These are phyloP conservation scores for Syrista parreyssii DNA, from an alignment of 2,888 invertebrate species.

Conservation along the genomic window DNA sequence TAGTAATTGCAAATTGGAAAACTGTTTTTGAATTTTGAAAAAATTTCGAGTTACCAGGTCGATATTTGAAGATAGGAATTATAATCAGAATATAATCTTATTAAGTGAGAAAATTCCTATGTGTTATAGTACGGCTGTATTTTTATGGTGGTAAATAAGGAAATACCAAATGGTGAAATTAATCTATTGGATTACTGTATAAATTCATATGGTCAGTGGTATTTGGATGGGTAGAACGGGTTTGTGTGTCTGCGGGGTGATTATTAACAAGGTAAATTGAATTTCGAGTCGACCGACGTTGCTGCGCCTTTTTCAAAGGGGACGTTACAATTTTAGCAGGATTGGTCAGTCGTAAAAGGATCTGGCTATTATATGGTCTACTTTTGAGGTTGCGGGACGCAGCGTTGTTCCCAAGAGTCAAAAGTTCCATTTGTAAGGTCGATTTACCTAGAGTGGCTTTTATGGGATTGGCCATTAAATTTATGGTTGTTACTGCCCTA, in stretches of 20 bases:
- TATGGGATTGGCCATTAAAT: not conserved
- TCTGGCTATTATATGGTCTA: not conserved
- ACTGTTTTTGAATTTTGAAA: not conserved
- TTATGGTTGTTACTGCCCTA: not conserved
- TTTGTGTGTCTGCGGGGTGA: not conserved
- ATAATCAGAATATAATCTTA: not conserved
- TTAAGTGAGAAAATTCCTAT: not conserved
- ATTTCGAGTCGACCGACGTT: not conserved
- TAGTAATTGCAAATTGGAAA: not conserved
- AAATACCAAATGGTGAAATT: not conserved
- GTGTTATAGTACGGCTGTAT: not conserved
- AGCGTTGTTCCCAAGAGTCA: not conserved
- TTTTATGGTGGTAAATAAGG: not conserved
- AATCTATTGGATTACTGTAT: not conserved
- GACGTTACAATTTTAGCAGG: not conserved
- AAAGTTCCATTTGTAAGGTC: not conserved
- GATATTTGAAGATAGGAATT: not conserved
- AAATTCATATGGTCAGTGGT: not conserved
- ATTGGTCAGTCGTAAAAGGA: not conserved
- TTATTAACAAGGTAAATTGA: not conserved
- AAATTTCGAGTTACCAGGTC: not conserved
- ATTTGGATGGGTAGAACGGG: not conserved
- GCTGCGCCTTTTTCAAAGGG: not conserved
- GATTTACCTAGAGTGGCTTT: not conserved
- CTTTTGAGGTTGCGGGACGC: not conserved